Conservation (phyloP, 2,113 vertebrate species). For the Ranitomeya variabilis region DNA sequence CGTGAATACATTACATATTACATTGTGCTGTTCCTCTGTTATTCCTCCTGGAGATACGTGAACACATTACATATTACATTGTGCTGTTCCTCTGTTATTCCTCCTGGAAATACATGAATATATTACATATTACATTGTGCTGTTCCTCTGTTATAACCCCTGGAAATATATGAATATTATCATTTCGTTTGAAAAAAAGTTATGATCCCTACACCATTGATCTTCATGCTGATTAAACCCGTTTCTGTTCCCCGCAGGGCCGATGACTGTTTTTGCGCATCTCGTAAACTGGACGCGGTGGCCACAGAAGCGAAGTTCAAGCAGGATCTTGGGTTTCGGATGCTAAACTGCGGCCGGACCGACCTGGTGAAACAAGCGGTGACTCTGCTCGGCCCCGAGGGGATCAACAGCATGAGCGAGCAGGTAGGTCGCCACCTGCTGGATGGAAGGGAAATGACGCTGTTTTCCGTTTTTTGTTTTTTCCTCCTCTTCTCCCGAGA, state of each 20-base stretch:
- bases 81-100: no score
- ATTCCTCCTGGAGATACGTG: no score
- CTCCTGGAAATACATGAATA: no score
- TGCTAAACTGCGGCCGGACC: constrained; percentile 96
- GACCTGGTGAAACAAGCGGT: constrained; percentile 97
- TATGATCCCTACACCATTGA: not conserved
- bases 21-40: no score
- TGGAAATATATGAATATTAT: no score
- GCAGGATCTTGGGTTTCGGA: constrained; percentile 97
- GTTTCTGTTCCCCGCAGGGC: constrained; percentile 75
- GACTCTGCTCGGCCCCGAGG: constrained; percentile 89
- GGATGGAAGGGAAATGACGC: not conserved
- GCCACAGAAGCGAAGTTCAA: constrained; percentile 96
- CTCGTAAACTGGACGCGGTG: constrained; percentile 92
- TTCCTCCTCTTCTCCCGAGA: no score
- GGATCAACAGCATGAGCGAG: constrained; percentile 97
- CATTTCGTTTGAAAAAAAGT: no score
- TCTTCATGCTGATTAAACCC: not conserved
- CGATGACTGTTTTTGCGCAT: constrained; percentile 95
- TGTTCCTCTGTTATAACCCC: no score
- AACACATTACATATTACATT: no score
- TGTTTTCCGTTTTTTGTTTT: no score
- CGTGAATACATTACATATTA: no score
- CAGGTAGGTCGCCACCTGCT: constrained; percentile 72
- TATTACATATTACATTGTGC: no score